These are phyloP conservation scores for Drosophila prosaltans DNA, from an alignment of 1,140 invertebrate genomes.

Conservation along the genomic window DNA sequence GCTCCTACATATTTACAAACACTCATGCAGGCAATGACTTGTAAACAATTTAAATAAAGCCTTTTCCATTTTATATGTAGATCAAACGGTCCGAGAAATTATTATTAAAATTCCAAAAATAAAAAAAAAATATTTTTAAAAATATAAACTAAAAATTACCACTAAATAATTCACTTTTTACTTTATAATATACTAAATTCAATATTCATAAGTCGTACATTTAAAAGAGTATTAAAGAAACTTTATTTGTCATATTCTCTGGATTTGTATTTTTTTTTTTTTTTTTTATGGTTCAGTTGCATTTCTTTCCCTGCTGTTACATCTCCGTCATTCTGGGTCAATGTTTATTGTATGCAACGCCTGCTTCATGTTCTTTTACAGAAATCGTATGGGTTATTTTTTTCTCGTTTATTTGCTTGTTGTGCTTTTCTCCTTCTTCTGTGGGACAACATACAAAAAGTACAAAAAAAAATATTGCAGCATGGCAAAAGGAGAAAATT, in stretches of 20 bases:
- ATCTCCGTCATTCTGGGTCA: constrained; percentile 48
- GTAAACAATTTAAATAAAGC: too few species aligned
- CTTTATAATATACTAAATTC: too few species aligned
- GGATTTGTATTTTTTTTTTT: neutral
- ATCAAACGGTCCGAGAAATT: too few species aligned
- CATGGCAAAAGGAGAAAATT: constrained; percentile 26
- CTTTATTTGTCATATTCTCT: neutral
- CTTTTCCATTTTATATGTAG: too few species aligned
- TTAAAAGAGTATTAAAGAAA: neutral
- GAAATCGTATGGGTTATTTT: constrained; percentile 48
- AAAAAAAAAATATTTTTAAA: too few species aligned
- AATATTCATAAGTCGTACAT: too few species aligned
- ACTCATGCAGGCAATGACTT: too few species aligned
- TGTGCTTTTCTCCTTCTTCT: constrained; percentile 44
- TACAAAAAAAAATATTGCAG: neutral
- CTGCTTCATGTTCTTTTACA: constrained; percentile 57
- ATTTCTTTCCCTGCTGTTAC: constrained; percentile 35
- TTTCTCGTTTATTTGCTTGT: neutral
- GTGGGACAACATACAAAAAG: neutral
- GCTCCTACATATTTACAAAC: too few species aligned
- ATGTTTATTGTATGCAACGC: constrained; percentile 49
- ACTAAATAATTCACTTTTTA: too few species aligned
- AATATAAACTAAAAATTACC: too few species aligned
- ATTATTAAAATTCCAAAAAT: too few species aligned
- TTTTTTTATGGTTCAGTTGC: neutral